Base-by-base conservation (phyloP, 2,888 invertebrate species). In the Enoplolaimus lenunculus region DNA sequence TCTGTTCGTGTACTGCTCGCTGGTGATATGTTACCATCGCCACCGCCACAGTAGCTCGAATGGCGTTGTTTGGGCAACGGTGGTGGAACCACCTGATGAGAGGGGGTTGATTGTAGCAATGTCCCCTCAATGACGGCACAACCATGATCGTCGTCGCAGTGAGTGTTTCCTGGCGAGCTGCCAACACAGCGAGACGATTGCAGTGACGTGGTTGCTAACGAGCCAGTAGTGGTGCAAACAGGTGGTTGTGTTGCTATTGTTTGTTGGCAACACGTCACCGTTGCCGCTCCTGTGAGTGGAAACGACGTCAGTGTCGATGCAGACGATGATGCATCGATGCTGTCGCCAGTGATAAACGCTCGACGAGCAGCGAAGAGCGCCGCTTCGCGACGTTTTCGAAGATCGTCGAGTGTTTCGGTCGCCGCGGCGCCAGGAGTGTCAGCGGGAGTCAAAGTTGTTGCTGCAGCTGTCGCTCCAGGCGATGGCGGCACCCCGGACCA, bases 351-450 rank as follows among this genome's bases (percentile, higher is more conserved):
- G 57, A 78, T 78, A 74, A 78, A 78, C 16, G 76, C 75, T n/a
- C 78, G 72, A n/a, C 77, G 71, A 1, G 78, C 78, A 29, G 75
- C 75, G 71, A 75, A 75, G 70, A 78, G 74, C 70, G 74, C 65
- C 72, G 72, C 31, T 72, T 77, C 75, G 60, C 75, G 75, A 13
- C 72, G 73, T 34, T 73, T 73, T 62, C 73, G 70, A 34, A 74
- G 72, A 29, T 74, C 71, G 28, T 70, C 70, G 28, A 45, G 21
- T 7, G 7, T 45, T 45, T 13, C 7, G 7, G 7, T 21, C 7
- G 45, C 45, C 21, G 45, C 21, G 21, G 45, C 45, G 7, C 45
- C 21, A n/a, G n/a, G n/a, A n/a, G n/a, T n/a, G n/a, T n/a, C n/a
- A n/a, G n/a, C n/a, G n/a, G n/a, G n/a, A 21, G 45, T 45, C 7